Percentiles rank a stretch among this genome's conserved stretches.
Evolutionary conservation across 2,888 invertebrate species (phyloP).

Genomic region (Agrochola lota): DNA sequence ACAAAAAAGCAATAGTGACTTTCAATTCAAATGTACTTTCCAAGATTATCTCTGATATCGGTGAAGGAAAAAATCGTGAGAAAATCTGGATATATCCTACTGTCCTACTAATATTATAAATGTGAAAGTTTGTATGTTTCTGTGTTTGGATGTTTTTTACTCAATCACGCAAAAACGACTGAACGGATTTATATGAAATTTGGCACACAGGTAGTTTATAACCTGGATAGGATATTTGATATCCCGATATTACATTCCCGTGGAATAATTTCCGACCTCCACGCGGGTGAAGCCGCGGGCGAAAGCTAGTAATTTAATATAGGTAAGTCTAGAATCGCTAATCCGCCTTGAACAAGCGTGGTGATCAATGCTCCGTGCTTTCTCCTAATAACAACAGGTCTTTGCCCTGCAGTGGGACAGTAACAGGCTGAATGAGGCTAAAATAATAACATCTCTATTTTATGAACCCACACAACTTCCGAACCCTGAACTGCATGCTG

Average conservation of each 20-base stretch:
- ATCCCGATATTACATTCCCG: no score
- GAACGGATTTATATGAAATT: no score
- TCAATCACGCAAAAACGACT: no score
- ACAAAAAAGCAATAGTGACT: background rate
- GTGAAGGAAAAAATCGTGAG: background rate
- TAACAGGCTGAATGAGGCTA: background rate
- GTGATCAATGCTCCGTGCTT: background rate
- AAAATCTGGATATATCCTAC: no score
- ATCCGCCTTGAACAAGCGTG: background rate
- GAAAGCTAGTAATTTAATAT: background rate
- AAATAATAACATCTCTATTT: background rate
- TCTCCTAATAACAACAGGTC: background rate
- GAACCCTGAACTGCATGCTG: conserved; percentile 52
- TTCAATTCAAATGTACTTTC: background rate
- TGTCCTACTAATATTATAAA: no score
- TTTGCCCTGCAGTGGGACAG: no score
- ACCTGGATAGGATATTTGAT: no score
- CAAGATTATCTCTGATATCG: background rate
- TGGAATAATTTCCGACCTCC: no score
- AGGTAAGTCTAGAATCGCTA: background rate
- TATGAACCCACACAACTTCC: conserved; percentile 4
- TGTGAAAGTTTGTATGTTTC: no score
- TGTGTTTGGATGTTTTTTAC: no score
- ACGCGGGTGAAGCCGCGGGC: no score
- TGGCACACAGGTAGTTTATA: no score